Conservation (phyloP, 2,797 vertebrate species). For the Triplophysa bombifrons region DNA sequence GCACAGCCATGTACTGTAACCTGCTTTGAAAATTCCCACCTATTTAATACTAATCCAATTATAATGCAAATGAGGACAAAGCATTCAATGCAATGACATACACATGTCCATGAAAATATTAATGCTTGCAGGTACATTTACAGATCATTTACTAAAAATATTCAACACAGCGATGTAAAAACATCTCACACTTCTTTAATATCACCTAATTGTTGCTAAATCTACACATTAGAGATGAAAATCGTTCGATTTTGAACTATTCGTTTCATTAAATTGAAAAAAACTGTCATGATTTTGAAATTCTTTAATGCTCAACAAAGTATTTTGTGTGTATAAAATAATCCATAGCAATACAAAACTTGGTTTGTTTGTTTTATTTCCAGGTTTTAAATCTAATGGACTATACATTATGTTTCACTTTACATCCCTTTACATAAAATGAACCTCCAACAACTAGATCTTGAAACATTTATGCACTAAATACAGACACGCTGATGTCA, state of each 20-base stretch:
- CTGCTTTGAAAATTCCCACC: constrained; percentile 45
- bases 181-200: background rate
- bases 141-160: constrained; percentile 6
- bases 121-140: constrained; percentile 12
- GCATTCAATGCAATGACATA: constrained; percentile 25
- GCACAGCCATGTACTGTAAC: constrained; percentile 41
- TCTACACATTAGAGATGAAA: background rate
- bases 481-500: background rate
- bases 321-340: too few species aligned
- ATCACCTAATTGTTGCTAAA: background rate
- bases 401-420: background rate
- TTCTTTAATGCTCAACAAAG: too few species aligned
- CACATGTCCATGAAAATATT: constrained; percentile 22
- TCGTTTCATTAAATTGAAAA: too few species aligned
- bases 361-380: too few species aligned
- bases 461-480: background rate
- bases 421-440: background rate
- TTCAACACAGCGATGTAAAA: background rate
- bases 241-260: too few species aligned
- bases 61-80: constrained; percentile 42
- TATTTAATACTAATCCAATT: constrained; percentile 56
- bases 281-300: too few species aligned
- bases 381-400: too few species aligned
- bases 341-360: too few species aligned
- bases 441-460: background rate